Conservation (phyloP, 2,888 invertebrate species). For the Ecdyonurus torrentis region DNA sequence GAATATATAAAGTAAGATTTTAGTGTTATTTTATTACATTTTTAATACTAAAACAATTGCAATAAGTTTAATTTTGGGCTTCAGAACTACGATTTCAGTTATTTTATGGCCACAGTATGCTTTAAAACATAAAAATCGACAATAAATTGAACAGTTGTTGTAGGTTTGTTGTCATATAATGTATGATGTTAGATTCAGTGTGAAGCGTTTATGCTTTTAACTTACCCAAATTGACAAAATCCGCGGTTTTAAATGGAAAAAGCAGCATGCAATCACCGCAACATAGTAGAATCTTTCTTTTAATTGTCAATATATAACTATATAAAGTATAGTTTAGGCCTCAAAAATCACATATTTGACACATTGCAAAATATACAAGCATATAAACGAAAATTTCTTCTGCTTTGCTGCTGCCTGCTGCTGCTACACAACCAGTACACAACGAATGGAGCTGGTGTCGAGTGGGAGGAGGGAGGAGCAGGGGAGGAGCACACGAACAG, state of each 20-base stretch:
- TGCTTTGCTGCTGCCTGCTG: not conserved
- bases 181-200: not conserved
- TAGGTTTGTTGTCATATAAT: not conserved
- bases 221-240: not conserved
- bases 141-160: not conserved
- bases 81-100: no score
- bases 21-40: no score
- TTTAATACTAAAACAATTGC: no score
- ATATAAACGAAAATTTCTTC: not conserved
- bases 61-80: no score
- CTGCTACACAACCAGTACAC: not conserved
- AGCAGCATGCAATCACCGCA: not conserved
- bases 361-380: not conserved
- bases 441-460: not conserved
- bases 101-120: no score
- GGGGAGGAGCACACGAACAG: not conserved
- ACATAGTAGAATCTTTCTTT: not conserved
- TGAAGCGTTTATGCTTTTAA: no score
- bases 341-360: not conserved
- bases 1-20: no score
- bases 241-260: not conserved
- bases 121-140: not conserved
- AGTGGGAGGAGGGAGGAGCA: not conserved
- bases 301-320: not conserved
- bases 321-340: not conserved